Percentiles rank a stretch among this genome's conserved stretches.
Conservation (phyloP, 1,140 invertebrate species). For the Tetragnatha versicolor region DNA sequence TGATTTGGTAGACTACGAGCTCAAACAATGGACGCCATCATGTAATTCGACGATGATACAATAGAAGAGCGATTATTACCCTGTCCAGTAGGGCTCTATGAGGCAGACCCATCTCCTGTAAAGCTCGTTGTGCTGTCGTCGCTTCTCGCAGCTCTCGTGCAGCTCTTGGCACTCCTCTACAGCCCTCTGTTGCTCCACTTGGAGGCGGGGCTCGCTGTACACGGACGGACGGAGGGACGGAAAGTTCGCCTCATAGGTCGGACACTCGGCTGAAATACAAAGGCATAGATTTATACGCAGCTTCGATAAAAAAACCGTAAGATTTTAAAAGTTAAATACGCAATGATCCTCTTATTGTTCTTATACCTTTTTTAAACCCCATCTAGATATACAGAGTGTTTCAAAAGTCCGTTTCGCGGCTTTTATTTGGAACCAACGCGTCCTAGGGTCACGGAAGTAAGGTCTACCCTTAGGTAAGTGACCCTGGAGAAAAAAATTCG, state of each 20-base stretch:
- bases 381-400: no score
- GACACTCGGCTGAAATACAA: slow-evolving; percentile 45
- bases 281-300: background rate
- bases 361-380: no score
- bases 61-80: no score
- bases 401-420: no score
- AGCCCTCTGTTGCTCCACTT: background rate
- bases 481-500: no score
- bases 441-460: no score
- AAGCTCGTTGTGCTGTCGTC: slow-evolving; percentile 24
- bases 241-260: slow-evolving; percentile 51
- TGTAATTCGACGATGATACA: no score
- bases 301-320: background rate
- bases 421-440: no score
- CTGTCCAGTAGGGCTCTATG: slow-evolving; percentile 51
- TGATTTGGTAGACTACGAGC: no score
- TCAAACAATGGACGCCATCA: no score
- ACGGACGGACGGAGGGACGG: slow-evolving; percentile 53
- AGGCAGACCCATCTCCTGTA: slow-evolving; percentile 48
- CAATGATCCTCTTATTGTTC: no score
- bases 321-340: background rate
- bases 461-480: no score
- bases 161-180: background rate
- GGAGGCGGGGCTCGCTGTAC: slow-evolving; percentile 42
- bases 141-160: slow-evolving; percentile 14